These are phyloP conservation scores for Anoplophora glabripennis DNA, from an alignment of 1,140 invertebrate species.

Conservation along the genomic window DNA sequence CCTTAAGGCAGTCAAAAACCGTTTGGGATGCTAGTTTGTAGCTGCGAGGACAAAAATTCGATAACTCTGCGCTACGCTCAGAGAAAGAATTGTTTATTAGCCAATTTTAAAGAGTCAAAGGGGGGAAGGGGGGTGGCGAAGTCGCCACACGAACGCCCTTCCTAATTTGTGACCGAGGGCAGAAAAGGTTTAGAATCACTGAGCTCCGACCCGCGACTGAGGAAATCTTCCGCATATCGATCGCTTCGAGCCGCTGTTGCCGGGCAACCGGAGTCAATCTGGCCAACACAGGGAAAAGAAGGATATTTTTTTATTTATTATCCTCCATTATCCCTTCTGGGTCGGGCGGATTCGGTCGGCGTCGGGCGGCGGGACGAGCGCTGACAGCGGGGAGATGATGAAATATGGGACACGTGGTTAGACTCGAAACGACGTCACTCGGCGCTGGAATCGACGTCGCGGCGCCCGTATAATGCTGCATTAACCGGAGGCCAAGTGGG, in stretches of 20 bases:
- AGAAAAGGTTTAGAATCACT: not conserved
- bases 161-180: too few species aligned
- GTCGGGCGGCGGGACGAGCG: slow-evolving; percentile 30
- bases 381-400: slow-evolving; percentile 55
- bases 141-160: too few species aligned
- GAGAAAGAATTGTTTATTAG: too few species aligned
- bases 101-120: too few species aligned
- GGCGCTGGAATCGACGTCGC: slow-evolving; percentile 42
- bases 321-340: slow-evolving; percentile 47
- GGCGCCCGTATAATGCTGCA: slow-evolving; percentile 40
- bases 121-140: too few species aligned
- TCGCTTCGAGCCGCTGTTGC: slow-evolving; percentile 43
- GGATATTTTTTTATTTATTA: slow-evolving; percentile 50
- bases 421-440: slow-evolving; percentile 63
- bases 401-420: slow-evolving; percentile 66
- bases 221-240: slow-evolving; percentile 48
- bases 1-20: too few species aligned
- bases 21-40: too few species aligned
- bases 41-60: too few species aligned
- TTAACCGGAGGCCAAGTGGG: slow-evolving; percentile 17
- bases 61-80: too few species aligned
- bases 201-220: slow-evolving; percentile 26
- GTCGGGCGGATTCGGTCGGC: slow-evolving; percentile 32
- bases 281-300: slow-evolving; percentile 46
- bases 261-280: slow-evolving; percentile 47